Conservation (phyloP, 2,797 vertebrate species). For the Coccyzus lansbergi region DNA sequence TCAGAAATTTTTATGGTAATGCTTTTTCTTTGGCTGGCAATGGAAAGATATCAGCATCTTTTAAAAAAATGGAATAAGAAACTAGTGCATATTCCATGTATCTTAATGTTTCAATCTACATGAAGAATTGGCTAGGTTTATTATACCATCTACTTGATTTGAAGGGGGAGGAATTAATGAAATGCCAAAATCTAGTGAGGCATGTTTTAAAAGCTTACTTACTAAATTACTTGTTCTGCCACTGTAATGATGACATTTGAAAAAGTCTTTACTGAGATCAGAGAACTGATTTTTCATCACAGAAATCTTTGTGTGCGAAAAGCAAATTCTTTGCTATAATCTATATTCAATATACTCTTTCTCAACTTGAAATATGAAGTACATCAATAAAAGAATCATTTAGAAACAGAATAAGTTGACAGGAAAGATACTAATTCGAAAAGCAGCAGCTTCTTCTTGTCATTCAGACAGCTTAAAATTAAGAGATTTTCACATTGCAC, state of each 20-base stretch:
- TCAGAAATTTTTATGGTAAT: slow-evolving; percentile 21
- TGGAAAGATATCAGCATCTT: background rate
- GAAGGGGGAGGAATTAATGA: slow-evolving; percentile 34
- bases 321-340: background rate
- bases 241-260: background rate
- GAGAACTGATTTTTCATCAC: slow-evolving; percentile 1
- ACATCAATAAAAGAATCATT: background rate
- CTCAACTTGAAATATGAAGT: background rate
- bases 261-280: background rate
- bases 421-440: background rate
- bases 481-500: background rate
- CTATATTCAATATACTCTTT: background rate
- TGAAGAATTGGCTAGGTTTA: slow-evolving; percentile 7
- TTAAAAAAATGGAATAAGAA: background rate
- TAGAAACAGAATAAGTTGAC: background rate
- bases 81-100: background rate
- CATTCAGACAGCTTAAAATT: background rate
- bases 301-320: background rate
- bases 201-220: background rate
- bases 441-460: background rate
- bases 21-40: slow-evolving; percentile 11
- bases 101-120: background rate
- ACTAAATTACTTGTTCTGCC: slow-evolving; percentile 18
- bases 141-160: slow-evolving; percentile 20
- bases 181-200: background rate